Base-by-base conservation (phyloP, 2,888 invertebrate genomes). In the Noctua fimbriata region DNA sequence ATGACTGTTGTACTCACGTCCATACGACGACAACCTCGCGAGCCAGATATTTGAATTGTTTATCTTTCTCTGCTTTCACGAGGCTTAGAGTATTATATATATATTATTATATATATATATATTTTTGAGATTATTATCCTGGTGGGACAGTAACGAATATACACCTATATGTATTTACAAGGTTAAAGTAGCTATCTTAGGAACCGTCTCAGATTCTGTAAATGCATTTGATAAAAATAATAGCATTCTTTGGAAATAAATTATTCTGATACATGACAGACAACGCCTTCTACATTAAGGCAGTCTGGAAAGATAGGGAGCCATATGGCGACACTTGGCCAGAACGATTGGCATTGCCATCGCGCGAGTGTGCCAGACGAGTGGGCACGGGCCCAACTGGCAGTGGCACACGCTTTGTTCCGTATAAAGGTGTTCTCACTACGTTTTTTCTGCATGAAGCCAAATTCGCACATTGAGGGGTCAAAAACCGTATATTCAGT, bases 341-440 rank as follows among this genome's bases (percentile, higher is more conserved):
- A 75, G 73, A 77, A 81, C 52, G 78, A 74, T 83, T 84, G 84
- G 83, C 86, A 76, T 76, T 83, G 28, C 74, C 72, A 69, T 78
- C 75, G 71, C n/a, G 63, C 69, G 41, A 41, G 71, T 71, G 69
- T 76, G 84, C 86, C 84, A 88, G 84, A 86, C 73, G 75, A 73
- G 69, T 73, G 81, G 88, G 88, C 88, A 88, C 63, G 66, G 18
- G 24, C 88, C 88, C 88, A 88, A 76, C 82, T 88, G 88, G 88
- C 88, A 88, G 4, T 63, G 49, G 49, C 44, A 21, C 47, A 24
- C 47, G 55, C 41, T 70, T 70, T 74, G 73, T 75, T 73, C 60
- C 60, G 70, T 69, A 66, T 73, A 55, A 80, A 85, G 78, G 76
- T 82, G 79, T 72, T 77, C 32, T 72, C 70, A 73, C 74, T 73